Percentiles rank a stretch among this genome's conserved stretches.
Evolutionary conservation across 2,113 vertebrate genomes (phyloP).

Genomic region (Poeciliopsis retropinna): DNA sequence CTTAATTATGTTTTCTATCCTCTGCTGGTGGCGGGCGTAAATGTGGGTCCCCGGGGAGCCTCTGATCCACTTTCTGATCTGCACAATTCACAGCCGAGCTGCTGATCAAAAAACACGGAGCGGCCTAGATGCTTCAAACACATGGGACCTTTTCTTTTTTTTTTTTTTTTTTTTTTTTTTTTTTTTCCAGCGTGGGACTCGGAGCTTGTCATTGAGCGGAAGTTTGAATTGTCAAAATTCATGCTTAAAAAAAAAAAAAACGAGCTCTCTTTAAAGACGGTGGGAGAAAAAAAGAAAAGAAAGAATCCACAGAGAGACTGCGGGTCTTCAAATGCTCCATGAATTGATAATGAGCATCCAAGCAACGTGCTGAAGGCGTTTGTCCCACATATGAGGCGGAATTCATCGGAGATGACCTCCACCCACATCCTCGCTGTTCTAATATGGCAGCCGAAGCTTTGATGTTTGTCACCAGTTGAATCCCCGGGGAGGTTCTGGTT

Average conservation of each 20-base stretch:
- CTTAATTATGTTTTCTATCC: constrained; percentile 76
- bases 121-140: constrained; percentile 79
- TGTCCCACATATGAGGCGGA: constrained; percentile 69
- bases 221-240: constrained; percentile 73
- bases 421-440: constrained; percentile 72
- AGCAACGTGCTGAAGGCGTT: constrained; percentile 65
- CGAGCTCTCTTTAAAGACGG: constrained; percentile 44
- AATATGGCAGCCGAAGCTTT: constrained; percentile 66
- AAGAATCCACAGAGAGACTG: constrained; percentile 42
- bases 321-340: constrained; percentile 58
- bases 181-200: constrained; percentile 65
- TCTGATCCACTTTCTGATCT: constrained; percentile 82
- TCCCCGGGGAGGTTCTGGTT: constrained; percentile 62
- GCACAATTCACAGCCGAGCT: constrained; percentile 70
- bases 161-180: too few relatives aligned
- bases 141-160: constrained; percentile 53
- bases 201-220: constrained; percentile 67
- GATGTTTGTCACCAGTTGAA: constrained; percentile 74
- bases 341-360: constrained; percentile 77
- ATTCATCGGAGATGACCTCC: constrained; percentile 77
- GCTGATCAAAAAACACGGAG: constrained; percentile 80
- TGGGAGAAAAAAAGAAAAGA: constrained; percentile 8
- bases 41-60: constrained; percentile 74
- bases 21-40: constrained; percentile 73
- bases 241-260: constrained; percentile 30